Base-by-base conservation (phyloP, 2,113 vertebrate species). In the Helogale parvula region DNA sequence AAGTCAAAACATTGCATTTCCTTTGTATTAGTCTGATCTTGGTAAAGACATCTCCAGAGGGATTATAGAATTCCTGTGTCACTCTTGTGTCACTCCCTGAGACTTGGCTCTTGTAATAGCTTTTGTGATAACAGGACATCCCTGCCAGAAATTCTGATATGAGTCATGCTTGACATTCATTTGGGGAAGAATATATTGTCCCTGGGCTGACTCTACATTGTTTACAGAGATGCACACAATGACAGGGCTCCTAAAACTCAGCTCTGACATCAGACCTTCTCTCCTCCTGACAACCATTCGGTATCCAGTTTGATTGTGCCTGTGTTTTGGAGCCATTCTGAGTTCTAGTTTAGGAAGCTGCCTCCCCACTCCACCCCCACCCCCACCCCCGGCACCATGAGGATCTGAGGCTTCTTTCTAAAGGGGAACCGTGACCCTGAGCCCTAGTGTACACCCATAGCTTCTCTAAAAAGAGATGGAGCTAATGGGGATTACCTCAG, bases 101-200 rank as follows among this genome's bases (percentile, higher is more conserved):
- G 21, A 2, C 27, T 27, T 17, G 0, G 0, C 12, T 11, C 1
- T 35, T 15, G 7, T 4, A 50, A 5, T 0, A 0, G 2, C 4
- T 35, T 90, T 65, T 54, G 14, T 15, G 35, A 60, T 4, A 33
- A 54, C 33, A 41, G 57, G 23, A 5, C 2, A 41, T 1, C 1
- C 41, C 31, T 14, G 10, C 7, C 7, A 82, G 60, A 23, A 14
- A 14, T 17, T 79, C 29, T 41, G 9, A 38, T 23, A 2, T 3
- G 31, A 50, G 12, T 33, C 7, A 6, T 25, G 27, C 13, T 47
- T 10, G 23, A 19, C 5, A 2, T 19, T 35, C 21, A 7, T 17
- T 47, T 87, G 35, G 14, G 25, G 12, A 13, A 17, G 47, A 41
- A 31, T 23, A 63, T 1, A 7, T 47, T 16, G 23, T 23, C 35